These are phyloP conservation scores for Littorina saxatilis DNA, from an alignment of 1,140 invertebrate species.

Conservation along the genomic window DNA sequence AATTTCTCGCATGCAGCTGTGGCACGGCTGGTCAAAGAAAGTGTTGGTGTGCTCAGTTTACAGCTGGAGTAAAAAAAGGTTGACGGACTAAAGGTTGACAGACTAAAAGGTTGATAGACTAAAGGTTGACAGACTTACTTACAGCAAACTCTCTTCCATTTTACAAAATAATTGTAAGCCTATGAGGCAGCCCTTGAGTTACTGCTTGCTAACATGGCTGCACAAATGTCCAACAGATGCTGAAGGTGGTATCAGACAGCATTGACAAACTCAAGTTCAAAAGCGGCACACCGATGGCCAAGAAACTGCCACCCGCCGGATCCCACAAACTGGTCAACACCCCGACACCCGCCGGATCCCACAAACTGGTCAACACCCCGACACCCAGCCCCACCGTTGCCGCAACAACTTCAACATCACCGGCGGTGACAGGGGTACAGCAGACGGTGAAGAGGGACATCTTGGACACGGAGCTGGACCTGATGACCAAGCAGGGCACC, in stretches of 20 bases:
- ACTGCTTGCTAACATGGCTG: too few species aligned
- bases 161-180: too few species aligned
- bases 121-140: too few species aligned
- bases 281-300: conserved; percentile 74
- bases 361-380: conserved; percentile 45
- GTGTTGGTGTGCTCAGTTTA: too few species aligned
- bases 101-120: too few species aligned
- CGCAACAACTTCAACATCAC: neutral
- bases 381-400: neutral
- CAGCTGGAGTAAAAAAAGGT: too few species aligned
- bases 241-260: conserved; percentile 85
- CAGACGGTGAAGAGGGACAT: conserved; percentile 87
- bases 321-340: conserved; percentile 45
- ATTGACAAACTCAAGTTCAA: conserved; percentile 86
- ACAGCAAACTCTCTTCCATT: too few species aligned
- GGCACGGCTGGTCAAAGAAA: too few species aligned
- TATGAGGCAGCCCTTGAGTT: too few species aligned
- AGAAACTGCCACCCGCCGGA: neutral
- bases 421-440: conserved; percentile 3
- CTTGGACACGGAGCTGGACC: conserved; percentile 90
- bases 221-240: conserved; percentile 79
- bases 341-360: neutral
- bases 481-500: conserved; percentile 89
- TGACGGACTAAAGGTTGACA: too few species aligned
- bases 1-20: too few species aligned